Base-by-base conservation (phyloP, 2,888 invertebrate species). In the Tricholauxania praeusta region DNA sequence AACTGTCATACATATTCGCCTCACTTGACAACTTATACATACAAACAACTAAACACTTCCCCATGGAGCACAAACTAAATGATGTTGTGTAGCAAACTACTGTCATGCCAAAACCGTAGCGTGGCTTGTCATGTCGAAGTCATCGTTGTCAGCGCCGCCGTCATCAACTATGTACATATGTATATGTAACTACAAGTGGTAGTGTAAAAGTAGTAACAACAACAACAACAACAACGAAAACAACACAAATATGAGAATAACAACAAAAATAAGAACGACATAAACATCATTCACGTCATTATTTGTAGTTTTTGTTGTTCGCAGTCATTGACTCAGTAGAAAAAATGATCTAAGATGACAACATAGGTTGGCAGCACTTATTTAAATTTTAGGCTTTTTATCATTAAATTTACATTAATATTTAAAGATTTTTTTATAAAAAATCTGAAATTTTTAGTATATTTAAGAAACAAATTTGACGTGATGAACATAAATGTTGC, bases 61-160 rank as follows among this genome's bases (percentile, higher is more conserved):
- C 19, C 19, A 28, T 15, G 22, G 14, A 22, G 19, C 57, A 55
- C n/a, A 3, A 15, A 12, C 55, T 17, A 22, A 55, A 17, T 17
- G 55, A 55, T 17, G 55, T 22, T 55, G 55, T 17, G n/a, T 12
- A 55, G 55, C 17, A 55, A 55, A n/a, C 19, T 19, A 55, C 10
- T 55, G 55, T 19, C 17, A 55, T 55, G 55, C 17, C 19, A 12
- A 17, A 22, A 55, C 55, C 55, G n/a, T 55, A 55, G 22, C 55
- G 19, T 22, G 17, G 22, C 22, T n/a, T 55, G 53, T 17, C n/a
- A 17, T 17, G 55, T 19, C 17, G 28, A 28, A 22, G 19, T 15
- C 59, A 59, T 22, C 59, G 59, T 12, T 32, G 28, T 59, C 59
- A 32, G 12, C 59, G 32, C 12, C 59, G 28, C 28, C 59, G 59